These are phyloP conservation scores for Rattus rattus DNA, from an alignment of 2,113 vertebrate genomes.

Conservation along the genomic window DNA sequence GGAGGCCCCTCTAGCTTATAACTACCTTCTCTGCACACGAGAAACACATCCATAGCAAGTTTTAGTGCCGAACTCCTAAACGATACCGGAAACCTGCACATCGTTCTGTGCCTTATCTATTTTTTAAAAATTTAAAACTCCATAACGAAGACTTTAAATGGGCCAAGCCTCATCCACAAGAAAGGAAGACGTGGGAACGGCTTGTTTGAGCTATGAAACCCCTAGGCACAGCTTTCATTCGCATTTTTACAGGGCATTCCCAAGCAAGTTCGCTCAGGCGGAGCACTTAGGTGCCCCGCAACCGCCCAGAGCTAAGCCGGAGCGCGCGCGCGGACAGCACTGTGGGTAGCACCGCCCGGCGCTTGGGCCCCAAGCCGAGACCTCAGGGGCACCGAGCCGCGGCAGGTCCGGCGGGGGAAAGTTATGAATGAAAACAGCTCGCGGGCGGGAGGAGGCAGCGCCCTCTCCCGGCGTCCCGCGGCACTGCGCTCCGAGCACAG, in stretches of 20 bases:
- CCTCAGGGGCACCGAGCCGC: slow-evolving; percentile 79
- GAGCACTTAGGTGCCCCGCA: neutral
- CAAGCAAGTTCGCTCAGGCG: neutral
- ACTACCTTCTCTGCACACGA: neutral
- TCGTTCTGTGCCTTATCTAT: neutral
- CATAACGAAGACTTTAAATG: neutral
- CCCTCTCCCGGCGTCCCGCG: slow-evolving; percentile 40
- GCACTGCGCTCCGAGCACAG: neutral
- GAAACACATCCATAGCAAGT: neutral
- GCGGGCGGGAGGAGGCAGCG: slow-evolving; percentile 82
- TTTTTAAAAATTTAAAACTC: neutral
- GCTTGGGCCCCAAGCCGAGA: neutral
- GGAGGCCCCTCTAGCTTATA: neutral
- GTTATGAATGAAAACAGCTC: slow-evolving; percentile 96
- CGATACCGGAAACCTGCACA: neutral
- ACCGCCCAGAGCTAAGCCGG: neutral
- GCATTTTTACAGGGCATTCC: neutral
- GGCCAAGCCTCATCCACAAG: neutral
- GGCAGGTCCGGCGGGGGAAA: slow-evolving; percentile 83
- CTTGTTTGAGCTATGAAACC: neutral
- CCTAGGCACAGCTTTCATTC: neutral
- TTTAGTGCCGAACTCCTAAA: neutral
- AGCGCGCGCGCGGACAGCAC: neutral
- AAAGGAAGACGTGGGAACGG: neutral
- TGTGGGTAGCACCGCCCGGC: neutral